phyloP scores from a whole-genome alignment of 92 coral and sea anemone species.

The Plumapathes pennacea region DNA sequence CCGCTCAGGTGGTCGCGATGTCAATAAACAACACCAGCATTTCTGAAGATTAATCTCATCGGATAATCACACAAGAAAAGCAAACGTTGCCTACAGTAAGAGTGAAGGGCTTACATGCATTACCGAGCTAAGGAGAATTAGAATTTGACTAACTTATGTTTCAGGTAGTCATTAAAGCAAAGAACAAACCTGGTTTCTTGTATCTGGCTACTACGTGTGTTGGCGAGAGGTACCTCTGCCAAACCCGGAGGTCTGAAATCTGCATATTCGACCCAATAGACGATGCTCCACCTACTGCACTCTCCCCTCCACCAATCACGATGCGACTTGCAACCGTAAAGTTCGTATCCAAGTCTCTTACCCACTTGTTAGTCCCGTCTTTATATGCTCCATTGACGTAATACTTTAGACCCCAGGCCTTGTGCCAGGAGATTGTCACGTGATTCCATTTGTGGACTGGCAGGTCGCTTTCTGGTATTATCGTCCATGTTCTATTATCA shows the following conservation, averaged over 20 bases:
- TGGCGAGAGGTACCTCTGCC: conserved; percentile 3
- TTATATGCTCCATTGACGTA: conserved; percentile 3
- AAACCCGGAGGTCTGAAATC: conserved; percentile 2
- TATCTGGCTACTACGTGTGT: not conserved
- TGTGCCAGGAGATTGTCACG: conserved; percentile 30
- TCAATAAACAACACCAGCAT: not conserved
- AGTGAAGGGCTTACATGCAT: no score
- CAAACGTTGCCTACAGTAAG: not conserved
- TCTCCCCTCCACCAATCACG: conserved; percentile 2
- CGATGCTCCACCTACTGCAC: not conserved
- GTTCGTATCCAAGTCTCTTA: no score
- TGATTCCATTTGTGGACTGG: conserved; percentile 41
- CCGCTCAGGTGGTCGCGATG: no score
- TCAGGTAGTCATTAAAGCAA: no score
- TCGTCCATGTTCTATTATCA: no score
- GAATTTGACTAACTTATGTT: no score
- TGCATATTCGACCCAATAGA: not conserved
- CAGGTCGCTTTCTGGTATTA: no score
- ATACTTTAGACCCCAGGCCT: conserved; percentile 12
- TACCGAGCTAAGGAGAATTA: no score
- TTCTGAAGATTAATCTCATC: no score
- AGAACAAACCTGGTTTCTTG: no score
- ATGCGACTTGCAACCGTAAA: not conserved
- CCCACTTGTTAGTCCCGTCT: not conserved
- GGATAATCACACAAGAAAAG: no score